Evolutionary conservation across 2,113 vertebrate species (phyloP), one percentile per base, ranked within the genome.

Genomic region (Phalacrocorax carbo): DNA sequence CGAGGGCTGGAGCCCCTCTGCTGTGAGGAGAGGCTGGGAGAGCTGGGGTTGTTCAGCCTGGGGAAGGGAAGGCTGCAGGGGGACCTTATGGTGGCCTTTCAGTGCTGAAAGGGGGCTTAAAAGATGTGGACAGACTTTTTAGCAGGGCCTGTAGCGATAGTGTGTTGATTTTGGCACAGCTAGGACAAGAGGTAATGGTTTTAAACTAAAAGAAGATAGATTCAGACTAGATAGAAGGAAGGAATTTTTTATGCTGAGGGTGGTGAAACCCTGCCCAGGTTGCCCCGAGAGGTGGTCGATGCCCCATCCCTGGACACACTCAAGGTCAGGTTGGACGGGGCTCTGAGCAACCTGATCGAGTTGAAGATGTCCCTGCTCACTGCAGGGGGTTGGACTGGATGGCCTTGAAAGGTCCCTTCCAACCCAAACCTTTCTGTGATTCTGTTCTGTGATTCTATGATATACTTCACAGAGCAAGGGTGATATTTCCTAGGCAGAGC

Each of bases 311-410:
- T 78, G 78, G 20, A 0, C 40, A 30, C 36, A 15, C 0, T 10
- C 10, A 7, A 30, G 58, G 52, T 1, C 44, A 78, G 36, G 29
- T 0, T 61, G 64, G 73, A 52, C 0, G 0, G 11, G 21, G 13
- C 54, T 2, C 34, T 48, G 40, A 68, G 26, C n/a, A 7, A 0
- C 1, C 13, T 79, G 16, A 6, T 1, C 0, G 0, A 2, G 22
- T n/a, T 29, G 4, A 1, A 38, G 9, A 1, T 30, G 12, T 51
- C 12, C 42, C 54, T 44, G 30, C 9, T 3, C 8, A 11, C 2
- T 2, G 15, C 21, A 64, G 46, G 7, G 30, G 10, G 2, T 19
- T 21, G 36, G 69, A 72, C 13, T 1, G 27, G 23, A 19, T 4
- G 29, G 3, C 5, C 26, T 64, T 64, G 2, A 26, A 15, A 34